phyloP scores from a whole-genome alignment of 2,797 vertebrate species.

The Knipowitschia caucasica region DNA sequence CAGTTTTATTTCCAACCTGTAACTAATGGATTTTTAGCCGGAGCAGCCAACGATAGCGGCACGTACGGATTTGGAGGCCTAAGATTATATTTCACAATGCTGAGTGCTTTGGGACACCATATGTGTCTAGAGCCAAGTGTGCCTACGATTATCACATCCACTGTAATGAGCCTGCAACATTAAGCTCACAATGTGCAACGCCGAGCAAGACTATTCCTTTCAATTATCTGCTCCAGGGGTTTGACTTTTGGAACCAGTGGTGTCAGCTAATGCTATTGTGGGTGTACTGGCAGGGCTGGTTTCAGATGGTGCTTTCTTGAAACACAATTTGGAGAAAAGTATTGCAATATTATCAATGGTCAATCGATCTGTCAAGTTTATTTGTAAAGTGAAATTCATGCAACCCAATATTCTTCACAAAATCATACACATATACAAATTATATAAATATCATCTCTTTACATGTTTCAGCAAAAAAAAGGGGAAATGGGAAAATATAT shows the following conservation, averaged over 20 bases:
- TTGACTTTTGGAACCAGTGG: conserved; percentile 24
- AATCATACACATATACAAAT: too few relatives aligned
- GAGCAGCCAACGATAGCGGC: conserved; percentile 44
- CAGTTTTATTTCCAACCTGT: conserved; percentile 43
- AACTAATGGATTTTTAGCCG: conserved; percentile 53
- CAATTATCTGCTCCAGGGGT: conserved; percentile 37
- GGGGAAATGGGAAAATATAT: too few relatives aligned
- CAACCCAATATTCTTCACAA: too few relatives aligned
- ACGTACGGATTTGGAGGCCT: conserved; percentile 15
- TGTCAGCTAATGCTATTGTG: conserved; percentile 25
- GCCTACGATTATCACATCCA: conserved; percentile 49
- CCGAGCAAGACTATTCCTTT: conserved; percentile 40
- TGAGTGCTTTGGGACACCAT: conserved; percentile 46
- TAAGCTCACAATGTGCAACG: conserved; percentile 27
- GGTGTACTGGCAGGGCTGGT: conserved; percentile 24
- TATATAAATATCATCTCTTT: too few relatives aligned
- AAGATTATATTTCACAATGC: conserved; percentile 37
- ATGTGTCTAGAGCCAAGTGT: conserved; percentile 42
- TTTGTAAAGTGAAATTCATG: too few relatives aligned
- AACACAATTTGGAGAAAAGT: neutral
- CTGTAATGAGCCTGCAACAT: conserved; percentile 46
- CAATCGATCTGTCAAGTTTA: too few relatives aligned
- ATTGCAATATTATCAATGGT: neutral
- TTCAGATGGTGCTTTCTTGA: conserved; percentile 15
- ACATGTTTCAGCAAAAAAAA: too few relatives aligned